Evolutionary conservation across 1,140 invertebrate genomes (phyloP), one percentile per base, ranked within the genome.

Genomic region (Leptinotarsa lineolata): DNA sequence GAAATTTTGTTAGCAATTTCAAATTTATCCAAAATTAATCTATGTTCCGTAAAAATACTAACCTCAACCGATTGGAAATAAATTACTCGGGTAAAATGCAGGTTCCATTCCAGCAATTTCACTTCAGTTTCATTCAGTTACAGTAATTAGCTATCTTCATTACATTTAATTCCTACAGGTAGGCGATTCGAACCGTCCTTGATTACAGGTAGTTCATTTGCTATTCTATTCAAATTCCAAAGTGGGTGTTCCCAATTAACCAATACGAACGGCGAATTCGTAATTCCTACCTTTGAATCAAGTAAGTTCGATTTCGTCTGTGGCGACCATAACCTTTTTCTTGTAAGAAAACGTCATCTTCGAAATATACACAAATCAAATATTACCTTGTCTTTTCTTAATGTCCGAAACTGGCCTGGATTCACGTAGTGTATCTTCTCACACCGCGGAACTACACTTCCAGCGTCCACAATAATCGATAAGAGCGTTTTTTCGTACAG

Each of bases 111-210:
- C 3, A 54, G 15, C n/a, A 54, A 54, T 13, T 54, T 54, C 4
- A 54, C 48, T 54, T 54, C 48, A 54, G 8, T 39, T 54, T 54
- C 48, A 54, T 16, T 54, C 48, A 15, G n/a, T 54, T 54, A 54
- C n/a, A 18, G 48, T 18, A 54, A 54, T 54, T 54, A 54, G 48
- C 48, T 54, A 54, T 54, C 48, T 54, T 54, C n/a, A n/a, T 54
- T 54, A 54, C 48, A 54, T 65, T 65, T n/a, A 65, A 65, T 65
- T 65, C 63, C 63, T 65, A 65, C 63, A 65, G 63, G 63, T 65
- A 54, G 48, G 48, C 16, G 24, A 22, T 65, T 22, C 12, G 39
- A 65, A 65, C 13, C 39, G 63, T 65, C 63, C 63, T 65, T 65
- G 63, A 24, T 24, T 24, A 65, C 63, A 65, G 63, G 63, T 65